These are phyloP conservation scores for Austrolebias charrua DNA, from an alignment of 2,797 vertebrate genomes.

Conservation along the genomic window DNA sequence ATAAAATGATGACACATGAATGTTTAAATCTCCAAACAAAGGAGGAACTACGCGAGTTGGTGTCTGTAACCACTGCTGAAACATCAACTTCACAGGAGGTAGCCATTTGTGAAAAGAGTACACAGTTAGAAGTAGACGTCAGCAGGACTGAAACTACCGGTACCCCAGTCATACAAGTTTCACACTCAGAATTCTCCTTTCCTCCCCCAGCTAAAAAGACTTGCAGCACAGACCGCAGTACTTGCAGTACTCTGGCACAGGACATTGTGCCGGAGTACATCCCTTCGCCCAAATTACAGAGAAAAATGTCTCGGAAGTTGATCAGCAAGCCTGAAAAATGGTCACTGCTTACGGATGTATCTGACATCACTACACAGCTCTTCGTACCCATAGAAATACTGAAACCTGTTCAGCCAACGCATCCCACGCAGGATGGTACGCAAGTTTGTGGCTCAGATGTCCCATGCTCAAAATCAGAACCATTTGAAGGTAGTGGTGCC, in stretches of 20 bases:
- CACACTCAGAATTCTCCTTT: slow-evolving; percentile 71
- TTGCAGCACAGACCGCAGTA: slow-evolving; percentile 58
- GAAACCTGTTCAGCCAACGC: slow-evolving; percentile 51
- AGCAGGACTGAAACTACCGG: slow-evolving; percentile 54
- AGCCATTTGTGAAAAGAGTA: slow-evolving; percentile 36
- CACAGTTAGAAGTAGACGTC: slow-evolving; percentile 49
- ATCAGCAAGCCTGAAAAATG: slow-evolving; percentile 72
- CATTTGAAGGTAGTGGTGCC: slow-evolving; percentile 16
- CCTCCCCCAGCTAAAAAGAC: slow-evolving; percentile 83
- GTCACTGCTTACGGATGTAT: slow-evolving; percentile 68
- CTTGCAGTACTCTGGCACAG: slow-evolving; percentile 50
- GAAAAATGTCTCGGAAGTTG: slow-evolving; percentile 82
- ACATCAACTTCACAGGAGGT: slow-evolving; percentile 30
- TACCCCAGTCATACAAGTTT: slow-evolving; percentile 47
- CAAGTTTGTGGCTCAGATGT: slow-evolving; percentile 26
- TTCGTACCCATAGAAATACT: slow-evolving; percentile 73
- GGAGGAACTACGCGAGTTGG: slow-evolving; percentile 39
- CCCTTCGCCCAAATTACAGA: slow-evolving; percentile 79
- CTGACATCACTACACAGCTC: slow-evolving; percentile 70
- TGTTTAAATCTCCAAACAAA: slow-evolving; percentile 51
- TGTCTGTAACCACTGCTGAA: slow-evolving; percentile 9
- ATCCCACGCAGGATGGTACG: slow-evolving; percentile 21
- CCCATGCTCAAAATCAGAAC: slow-evolving; percentile 25
- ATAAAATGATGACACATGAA: slow-evolving; percentile 26
- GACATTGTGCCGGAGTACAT: slow-evolving; percentile 76